phyloP scores from a whole-genome alignment of 2,797 vertebrate species.

The Sebastolobus alascanus region DNA sequence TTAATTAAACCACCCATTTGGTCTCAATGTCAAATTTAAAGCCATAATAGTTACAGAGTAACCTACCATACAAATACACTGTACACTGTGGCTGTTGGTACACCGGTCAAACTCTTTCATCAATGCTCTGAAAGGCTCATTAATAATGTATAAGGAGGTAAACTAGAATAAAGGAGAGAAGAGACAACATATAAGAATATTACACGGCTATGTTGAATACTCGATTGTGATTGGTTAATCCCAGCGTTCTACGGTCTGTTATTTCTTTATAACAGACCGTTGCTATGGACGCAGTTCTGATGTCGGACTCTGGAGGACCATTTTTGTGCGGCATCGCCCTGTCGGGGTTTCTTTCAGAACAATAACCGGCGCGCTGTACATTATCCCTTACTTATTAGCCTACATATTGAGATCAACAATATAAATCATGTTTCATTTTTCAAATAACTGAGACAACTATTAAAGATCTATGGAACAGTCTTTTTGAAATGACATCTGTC shows the following conservation, averaged over 20 bases:
- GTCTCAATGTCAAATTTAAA: not conserved
- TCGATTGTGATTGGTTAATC: no score
- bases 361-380: no score
- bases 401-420: conserved; percentile 5
- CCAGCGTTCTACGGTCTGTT: no score
- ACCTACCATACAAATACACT: not conserved
- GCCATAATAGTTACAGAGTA: not conserved
- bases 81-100: not conserved
- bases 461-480: conserved; percentile 1
- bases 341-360: no score
- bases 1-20: not conserved
- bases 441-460: not conserved
- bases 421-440: not conserved
- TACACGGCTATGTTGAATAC: not conserved
- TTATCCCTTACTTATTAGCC: not conserved
- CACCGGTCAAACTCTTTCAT: not conserved
- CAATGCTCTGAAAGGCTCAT: not conserved
- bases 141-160: conserved; percentile 11
- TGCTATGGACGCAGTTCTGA: no score
- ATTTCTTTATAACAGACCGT: no score
- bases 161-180: not conserved
- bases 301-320: no score
- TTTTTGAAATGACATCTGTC: not conserved
- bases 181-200: not conserved
- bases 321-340: no score